phyloP scores from a whole-genome alignment of 2,113 vertebrate genomes.

The Datnioides undecimradiatus region DNA sequence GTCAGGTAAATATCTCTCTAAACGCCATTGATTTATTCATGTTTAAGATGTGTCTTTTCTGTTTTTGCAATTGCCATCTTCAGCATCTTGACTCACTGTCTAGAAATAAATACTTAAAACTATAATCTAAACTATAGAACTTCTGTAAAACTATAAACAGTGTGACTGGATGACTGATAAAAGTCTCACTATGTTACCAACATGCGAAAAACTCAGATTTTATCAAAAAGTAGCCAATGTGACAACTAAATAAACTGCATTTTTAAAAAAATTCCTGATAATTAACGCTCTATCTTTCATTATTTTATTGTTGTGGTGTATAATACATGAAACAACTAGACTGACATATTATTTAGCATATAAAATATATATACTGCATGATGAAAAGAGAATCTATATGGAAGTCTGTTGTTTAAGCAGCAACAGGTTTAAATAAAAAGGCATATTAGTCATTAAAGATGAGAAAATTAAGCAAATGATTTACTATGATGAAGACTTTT shows the following conservation, averaged over 20 bases:
- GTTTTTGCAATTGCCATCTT: too few species aligned
- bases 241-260: neutral
- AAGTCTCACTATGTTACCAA: neutral
- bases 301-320: neutral
- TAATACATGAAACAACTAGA: neutral
- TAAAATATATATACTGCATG: neutral
- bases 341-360: neutral
- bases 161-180: neutral
- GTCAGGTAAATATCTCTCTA: neutral
- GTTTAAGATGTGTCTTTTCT: neutral
- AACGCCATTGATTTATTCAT: neutral
- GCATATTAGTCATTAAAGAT: neutral
- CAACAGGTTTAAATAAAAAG: constrained; percentile 3
- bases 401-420: neutral
- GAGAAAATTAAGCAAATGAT: neutral
- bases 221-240: neutral
- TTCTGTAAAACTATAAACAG: too few species aligned
- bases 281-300: neutral
- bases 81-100: neutral
- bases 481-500: neutral
- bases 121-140: too few species aligned
- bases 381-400: neutral
- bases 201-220: neutral
- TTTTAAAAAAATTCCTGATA: too few species aligned
- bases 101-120: too few species aligned